Conservation (phyloP, 2,797 vertebrate genomes). For the Characodon lateralis region DNA sequence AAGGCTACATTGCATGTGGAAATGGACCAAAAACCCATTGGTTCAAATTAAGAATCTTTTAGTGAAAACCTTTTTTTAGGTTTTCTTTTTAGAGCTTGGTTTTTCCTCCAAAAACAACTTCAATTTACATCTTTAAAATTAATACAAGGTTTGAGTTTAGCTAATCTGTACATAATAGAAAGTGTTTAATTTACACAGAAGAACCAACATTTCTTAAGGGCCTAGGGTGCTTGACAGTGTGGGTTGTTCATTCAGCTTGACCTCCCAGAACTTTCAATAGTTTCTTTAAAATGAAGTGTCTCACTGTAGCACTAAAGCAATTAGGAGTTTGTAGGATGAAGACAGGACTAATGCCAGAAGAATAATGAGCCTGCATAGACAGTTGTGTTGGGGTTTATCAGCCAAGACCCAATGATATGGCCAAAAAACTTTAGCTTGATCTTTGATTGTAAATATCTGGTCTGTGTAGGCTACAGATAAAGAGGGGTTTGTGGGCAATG, state of each 20-base stretch:
- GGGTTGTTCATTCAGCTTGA: not conserved
- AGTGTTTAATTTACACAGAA: not conserved
- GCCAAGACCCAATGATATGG: conserved; percentile 10
- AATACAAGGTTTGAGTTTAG: not conserved
- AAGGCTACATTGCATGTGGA: not conserved
- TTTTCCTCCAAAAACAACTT: not conserved
- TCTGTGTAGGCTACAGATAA: conserved; percentile 11
- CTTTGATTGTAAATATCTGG: conserved; percentile 14
- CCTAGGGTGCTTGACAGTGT: not conserved
- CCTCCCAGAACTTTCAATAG: not conserved
- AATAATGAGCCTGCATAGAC: conserved; percentile 2
- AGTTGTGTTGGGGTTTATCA: not conserved
- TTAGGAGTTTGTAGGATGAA: conserved; percentile 10
- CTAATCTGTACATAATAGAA: not conserved
- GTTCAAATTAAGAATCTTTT: not conserved
- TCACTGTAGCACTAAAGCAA: not conserved
- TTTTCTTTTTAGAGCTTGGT: not conserved
- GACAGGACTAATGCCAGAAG: conserved; percentile 10
- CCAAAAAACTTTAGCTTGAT: conserved; percentile 14
- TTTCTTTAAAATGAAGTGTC: not conserved
- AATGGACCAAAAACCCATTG: not conserved
- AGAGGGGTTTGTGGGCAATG: conserved; percentile 37
- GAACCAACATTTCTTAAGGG: not conserved
- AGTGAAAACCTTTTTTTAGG: not conserved
- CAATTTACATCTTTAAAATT: not conserved